Conservation (phyloP, 2,888 invertebrate species). For the Abrostola tripartita region DNA sequence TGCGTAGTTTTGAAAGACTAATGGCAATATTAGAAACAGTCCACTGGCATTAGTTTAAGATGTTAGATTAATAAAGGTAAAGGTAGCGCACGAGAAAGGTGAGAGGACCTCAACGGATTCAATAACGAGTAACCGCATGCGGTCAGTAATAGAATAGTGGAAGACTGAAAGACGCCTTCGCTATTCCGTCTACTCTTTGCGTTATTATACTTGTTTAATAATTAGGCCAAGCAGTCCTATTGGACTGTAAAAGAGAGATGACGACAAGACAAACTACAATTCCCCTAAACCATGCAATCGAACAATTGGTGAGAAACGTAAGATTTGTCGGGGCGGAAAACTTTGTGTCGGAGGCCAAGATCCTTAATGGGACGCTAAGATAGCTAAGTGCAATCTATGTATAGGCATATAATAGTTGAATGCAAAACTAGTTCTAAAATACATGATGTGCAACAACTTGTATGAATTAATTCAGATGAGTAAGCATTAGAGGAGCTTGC, state of each 20-base stretch:
- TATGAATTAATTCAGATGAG: constrained; percentile 3
- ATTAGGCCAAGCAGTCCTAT: too few relatives aligned
- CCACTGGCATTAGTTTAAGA: constrained; percentile 36
- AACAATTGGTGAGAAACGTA: too few relatives aligned
- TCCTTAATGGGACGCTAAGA: too few relatives aligned
- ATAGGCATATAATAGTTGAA: too few relatives aligned
- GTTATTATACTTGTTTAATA: too few relatives aligned
- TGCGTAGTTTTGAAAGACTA: constrained; percentile 50
- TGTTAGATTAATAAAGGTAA: constrained; percentile 39
- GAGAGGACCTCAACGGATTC: constrained; percentile 10
- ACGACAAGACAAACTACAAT: too few relatives aligned
- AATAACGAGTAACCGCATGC: constrained; percentile 10
- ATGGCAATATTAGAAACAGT: constrained; percentile 41
- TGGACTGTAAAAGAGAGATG: too few relatives aligned
- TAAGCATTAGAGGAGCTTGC: constrained; percentile 26
- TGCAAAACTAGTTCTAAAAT: not conserved
- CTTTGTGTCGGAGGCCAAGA: too few relatives aligned
- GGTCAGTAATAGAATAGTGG: not conserved
- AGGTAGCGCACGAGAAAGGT: constrained; percentile 16
- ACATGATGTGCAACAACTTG: not conserved
- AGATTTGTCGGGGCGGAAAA: too few relatives aligned
- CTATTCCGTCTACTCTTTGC: too few relatives aligned
- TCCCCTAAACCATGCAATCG: too few relatives aligned
- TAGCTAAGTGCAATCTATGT: too few relatives aligned
- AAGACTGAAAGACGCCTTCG: constrained; percentile 8